Evolutionary conservation across 2,888 invertebrate species (phyloP).

Genomic region (Rhyacophila evoluta): DNA sequence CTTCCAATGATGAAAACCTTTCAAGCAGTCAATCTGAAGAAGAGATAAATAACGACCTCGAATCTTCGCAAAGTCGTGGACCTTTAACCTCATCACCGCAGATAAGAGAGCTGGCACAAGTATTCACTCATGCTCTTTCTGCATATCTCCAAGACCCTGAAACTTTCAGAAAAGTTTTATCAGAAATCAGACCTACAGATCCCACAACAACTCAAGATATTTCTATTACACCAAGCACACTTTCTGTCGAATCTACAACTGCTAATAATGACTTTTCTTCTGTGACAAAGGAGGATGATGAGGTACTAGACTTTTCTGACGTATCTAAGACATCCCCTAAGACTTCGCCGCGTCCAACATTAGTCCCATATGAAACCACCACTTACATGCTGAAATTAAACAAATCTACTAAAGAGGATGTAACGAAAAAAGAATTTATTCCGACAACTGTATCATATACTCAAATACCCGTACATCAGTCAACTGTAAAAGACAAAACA

Average conservation of each 20-base stretch:
- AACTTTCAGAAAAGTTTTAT: slow-evolving; percentile 81
- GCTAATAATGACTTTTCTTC: slow-evolving; percentile 70
- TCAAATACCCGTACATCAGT: slow-evolving; percentile 31
- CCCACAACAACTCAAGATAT: slow-evolving; percentile 70
- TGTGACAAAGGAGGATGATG: slow-evolving; percentile 77
- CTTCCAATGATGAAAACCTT: slow-evolving; percentile 56
- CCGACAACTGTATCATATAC: slow-evolving; percentile 45
- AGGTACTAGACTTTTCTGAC: slow-evolving; percentile 83
- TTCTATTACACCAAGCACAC: slow-evolving; percentile 57
- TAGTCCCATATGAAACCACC: slow-evolving; percentile 56
- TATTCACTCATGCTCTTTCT: slow-evolving; percentile 85
- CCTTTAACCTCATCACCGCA: slow-evolving; percentile 74
- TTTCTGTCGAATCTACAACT: slow-evolving; percentile 36
- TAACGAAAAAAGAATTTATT: slow-evolving; percentile 54
- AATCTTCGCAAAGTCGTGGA: slow-evolving; percentile 74
- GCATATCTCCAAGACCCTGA: slow-evolving; percentile 87
- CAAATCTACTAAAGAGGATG: slow-evolving; percentile 54
- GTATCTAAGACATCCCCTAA: slow-evolving; percentile 67
- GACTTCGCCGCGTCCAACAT: slow-evolving; percentile 54
- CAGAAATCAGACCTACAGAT: slow-evolving; percentile 83
- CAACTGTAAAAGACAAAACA: slow-evolving; percentile 51
- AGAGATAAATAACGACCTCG: slow-evolving; percentile 65
- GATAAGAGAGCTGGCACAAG: slow-evolving; percentile 83
- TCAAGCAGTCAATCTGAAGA: slow-evolving; percentile 61
- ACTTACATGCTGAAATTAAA: slow-evolving; percentile 55